These are phyloP conservation scores for Neoseiulus cucumeris DNA, from an alignment of 1,140 invertebrate species.

Conservation along the genomic window DNA sequence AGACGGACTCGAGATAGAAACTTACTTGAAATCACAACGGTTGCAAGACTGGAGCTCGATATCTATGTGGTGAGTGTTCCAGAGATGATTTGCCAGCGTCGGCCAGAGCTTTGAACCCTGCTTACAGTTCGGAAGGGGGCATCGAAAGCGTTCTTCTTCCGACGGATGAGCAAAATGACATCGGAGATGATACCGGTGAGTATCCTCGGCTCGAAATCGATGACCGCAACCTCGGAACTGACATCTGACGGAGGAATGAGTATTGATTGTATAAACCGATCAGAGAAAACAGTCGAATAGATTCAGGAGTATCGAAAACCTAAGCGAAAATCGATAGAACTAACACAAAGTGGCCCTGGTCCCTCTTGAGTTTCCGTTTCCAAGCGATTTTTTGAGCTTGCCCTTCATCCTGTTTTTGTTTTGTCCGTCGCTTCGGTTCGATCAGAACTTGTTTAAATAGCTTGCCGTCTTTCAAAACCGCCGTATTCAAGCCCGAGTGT, in stretches of 20 bases:
- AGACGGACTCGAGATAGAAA: no score
- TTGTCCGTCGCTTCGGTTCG: not conserved
- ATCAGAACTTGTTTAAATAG: not conserved
- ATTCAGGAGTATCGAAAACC: no score
- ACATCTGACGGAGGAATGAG: not conserved
- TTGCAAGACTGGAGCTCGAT: not conserved
- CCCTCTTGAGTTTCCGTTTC: not conserved
- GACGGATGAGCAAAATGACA: not conserved
- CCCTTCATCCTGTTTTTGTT: not conserved
- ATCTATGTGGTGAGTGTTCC: not conserved
- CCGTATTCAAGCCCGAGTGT: not conserved
- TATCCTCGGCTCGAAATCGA: not conserved
- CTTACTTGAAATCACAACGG: not conserved
- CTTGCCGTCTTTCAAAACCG: constrained; percentile 1
- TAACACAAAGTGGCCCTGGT: not conserved
- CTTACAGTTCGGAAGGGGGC: not conserved
- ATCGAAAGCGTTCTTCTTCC: not conserved
- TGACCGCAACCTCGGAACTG: not conserved
- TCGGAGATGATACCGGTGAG: not conserved
- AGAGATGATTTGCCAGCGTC: constrained; percentile 3
- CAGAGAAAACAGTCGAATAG: no score
- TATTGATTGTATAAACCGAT: not conserved
- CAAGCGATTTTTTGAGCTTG: not conserved
- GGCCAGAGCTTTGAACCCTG: not conserved
- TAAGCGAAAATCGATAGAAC: no score